Evolutionary conservation across 2,888 invertebrate species (phyloP).

Genomic region (Drosophila recens): DNA sequence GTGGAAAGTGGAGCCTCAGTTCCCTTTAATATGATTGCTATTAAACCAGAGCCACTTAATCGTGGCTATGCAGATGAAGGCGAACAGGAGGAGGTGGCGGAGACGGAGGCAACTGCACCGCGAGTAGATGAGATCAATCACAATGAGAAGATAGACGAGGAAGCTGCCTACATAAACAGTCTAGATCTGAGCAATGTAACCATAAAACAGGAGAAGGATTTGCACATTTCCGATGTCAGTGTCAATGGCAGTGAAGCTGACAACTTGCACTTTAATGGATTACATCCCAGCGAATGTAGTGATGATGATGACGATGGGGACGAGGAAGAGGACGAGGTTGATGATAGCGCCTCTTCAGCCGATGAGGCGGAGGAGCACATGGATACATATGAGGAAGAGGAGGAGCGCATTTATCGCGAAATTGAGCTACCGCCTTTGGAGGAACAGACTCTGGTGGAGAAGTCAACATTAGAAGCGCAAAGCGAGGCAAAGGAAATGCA

Average conservation of each 20-base stretch:
- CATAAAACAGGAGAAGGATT: slow-evolving; percentile 83
- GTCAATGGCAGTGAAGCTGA: slow-evolving; percentile 43
- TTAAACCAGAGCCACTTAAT: slow-evolving; percentile 79
- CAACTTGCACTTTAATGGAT: slow-evolving; percentile 46
- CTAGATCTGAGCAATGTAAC: slow-evolving; percentile 78
- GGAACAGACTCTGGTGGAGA: slow-evolving; percentile 10
- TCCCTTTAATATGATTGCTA: slow-evolving; percentile 48
- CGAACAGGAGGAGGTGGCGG: not conserved
- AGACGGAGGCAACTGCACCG: not conserved
- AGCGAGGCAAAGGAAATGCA: not conserved
- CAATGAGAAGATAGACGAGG: slow-evolving; percentile 60
- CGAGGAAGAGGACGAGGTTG: slow-evolving; percentile 51
- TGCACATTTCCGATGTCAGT: slow-evolving; percentile 72
- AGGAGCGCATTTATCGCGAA: slow-evolving; percentile 68
- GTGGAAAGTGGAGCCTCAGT: slow-evolving; percentile 65
- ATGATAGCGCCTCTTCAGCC: slow-evolving; percentile 58
- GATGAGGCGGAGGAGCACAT: slow-evolving; percentile 66
- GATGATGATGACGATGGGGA: slow-evolving; percentile 25
- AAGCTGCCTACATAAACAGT: slow-evolving; percentile 66
- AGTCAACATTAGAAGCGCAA: slow-evolving; percentile 6
- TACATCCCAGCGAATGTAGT: slow-evolving; percentile 37
- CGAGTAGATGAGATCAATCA: slow-evolving; percentile 64
- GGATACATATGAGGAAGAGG: slow-evolving; percentile 51
- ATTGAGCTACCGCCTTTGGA: slow-evolving; percentile 58
- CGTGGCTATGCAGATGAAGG: slow-evolving; percentile 76